Base-by-base conservation (phyloP, 37 sponge, comb jelly and placozoan genomes). In the Hexactinellida sp. region DNA sequence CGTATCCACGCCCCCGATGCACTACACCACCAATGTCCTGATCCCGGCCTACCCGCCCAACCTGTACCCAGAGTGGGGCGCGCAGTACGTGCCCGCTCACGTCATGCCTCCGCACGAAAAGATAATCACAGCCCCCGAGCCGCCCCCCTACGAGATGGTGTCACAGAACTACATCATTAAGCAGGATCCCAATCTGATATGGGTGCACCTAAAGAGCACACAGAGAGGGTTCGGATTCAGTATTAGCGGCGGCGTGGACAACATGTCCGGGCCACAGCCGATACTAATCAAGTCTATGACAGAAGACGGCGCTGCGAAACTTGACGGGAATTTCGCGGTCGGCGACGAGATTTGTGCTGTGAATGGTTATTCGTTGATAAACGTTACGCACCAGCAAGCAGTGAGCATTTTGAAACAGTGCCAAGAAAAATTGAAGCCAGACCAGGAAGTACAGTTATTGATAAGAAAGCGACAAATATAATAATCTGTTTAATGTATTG, bases 351-450 rank as follows among this genome's bases (percentile, higher is more conserved):
- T 63, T 21, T 63, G 76, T 23, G 76, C 76, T 63, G 76, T 63
- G 76, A 63, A 63, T 63, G 76, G 76, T 7, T 28, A 63, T 23
- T n/a, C 76, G 5, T 23, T 63, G 28, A n/a, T 63, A n/a, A 63
- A 63, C 34, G 76, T n/a, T n/a, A 63, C 76, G 34, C 76, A 63
- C 34, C 76, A 63, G 1, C 76, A 63, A 32, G 76, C 76, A 21
- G 76, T 63, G 32, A 63, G 13, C 34, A 63, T 63, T 32, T 23
- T 63, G 32, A 63, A 63, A n/a, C 76, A 63, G 13, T 63, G 76
- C 76, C 76, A 63, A 63, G 76, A 63, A n/a, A 23, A 63, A 10
- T 63, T 63, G 76, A 63, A 63, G 30, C 76, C 76, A n/a, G 76
- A 63, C 25, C 76, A 63, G 30, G 76, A 63, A n/a, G 76, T 63